Evolutionary conservation across 1,140 invertebrate species (phyloP), one percentile per base, ranked within the genome.

Genomic region (Leptestheria dahalacensis): DNA sequence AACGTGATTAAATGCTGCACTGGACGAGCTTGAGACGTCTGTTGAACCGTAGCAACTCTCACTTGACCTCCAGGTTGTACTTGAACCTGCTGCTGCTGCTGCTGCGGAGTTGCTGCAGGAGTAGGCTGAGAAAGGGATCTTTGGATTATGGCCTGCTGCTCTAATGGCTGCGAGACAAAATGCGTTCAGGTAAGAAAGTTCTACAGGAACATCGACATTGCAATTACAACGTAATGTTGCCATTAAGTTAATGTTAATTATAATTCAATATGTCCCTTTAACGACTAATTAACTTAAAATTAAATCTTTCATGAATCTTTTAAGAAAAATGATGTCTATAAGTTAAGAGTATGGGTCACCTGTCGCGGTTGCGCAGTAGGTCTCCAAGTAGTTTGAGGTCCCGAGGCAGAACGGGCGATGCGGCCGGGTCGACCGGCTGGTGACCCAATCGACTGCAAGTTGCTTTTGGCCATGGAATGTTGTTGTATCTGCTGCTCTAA

Each of bases 401-500:
- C 33, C 15, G 63, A 18, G 28, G 28, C 48, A 46, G 57, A 41
- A 15, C 33, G 33, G 33, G 33, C 33, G 33, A 41, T 41, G 6
- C 33, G 33, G 15, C 33, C 33, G 15, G 28, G 58, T 20, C 61
- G 64, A 62, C 20, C 29, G 51, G n/a, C 56, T 25, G 28, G 59
- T 51, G 33, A 60, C 57, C 20, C 57, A 12, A 18, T 54, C 47
- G 54, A 62, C 28, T 41, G 61, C 33, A 15, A 26, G 28, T 41
- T 46, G 24, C 61, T 55, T 15, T 41, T 53, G 20, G 52, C 53
- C 26, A 59, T 33, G 9, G 48, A 54, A 51, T 77, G 74, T 61
- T 78, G 76, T 52, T 76, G 69, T 21, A 64, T 61, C 69, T 75
- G 75, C 57, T 72, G 64, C 9, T 72, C 70, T 61, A 76, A 73